Evolutionary conservation across 2,113 vertebrate species (phyloP).

Genomic region (Urocitellus parryii): DNA sequence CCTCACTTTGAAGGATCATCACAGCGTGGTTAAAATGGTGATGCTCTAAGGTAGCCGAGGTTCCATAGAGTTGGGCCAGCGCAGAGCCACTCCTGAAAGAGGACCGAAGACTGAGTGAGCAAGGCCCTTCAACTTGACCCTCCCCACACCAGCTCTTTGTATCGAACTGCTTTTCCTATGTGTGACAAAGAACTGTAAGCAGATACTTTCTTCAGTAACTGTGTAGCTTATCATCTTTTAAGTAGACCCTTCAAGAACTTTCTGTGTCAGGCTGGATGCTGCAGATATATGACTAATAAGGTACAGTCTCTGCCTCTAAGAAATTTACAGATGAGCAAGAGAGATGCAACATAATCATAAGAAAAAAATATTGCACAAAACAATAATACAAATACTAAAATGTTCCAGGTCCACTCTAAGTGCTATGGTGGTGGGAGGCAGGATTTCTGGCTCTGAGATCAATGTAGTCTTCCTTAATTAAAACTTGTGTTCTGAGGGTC

Average conservation of each 20-base stretch:
- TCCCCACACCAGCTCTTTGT: neutral
- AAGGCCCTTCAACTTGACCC: rapidly evolving
- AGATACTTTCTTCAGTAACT: neutral
- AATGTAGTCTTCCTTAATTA: neutral
- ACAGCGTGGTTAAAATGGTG: conserved; percentile 99
- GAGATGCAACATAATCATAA: neutral
- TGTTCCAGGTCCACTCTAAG: neutral
- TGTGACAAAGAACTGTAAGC: neutral
- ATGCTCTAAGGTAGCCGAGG: conserved; percentile 98
- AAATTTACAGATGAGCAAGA: neutral
- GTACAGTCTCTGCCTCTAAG: neutral
- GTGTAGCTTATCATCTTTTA: neutral
- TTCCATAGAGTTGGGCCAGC: conserved; percentile 97
- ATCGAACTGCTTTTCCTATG: neutral
- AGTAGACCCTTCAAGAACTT: neutral
- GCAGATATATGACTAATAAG: neutral
- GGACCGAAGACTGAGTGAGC: conserved; percentile 37
- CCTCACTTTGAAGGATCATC: conserved; percentile 99
- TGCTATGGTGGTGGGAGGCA: neutral
- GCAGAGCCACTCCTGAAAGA: conserved; percentile 96
- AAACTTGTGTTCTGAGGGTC: neutral
- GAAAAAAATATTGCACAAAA: neutral
- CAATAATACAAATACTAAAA: neutral
- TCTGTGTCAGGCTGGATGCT: neutral
- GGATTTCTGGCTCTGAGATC: neutral